These are phyloP conservation scores for Tridacna crocea DNA, from an alignment of 2,888 invertebrate genomes.

Conservation along the genomic window DNA sequence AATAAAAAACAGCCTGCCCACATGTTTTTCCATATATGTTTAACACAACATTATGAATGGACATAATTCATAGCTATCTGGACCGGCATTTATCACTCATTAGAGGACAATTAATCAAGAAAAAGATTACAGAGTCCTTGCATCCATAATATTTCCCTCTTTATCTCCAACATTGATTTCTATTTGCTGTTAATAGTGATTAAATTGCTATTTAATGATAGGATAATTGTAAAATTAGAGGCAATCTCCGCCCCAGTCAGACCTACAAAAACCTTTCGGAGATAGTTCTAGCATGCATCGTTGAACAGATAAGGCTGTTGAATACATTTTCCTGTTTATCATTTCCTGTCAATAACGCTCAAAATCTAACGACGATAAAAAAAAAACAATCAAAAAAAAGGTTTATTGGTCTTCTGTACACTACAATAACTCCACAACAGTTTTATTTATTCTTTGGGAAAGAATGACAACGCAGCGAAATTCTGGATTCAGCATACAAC, in stretches of 20 bases:
- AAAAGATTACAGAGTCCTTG: background rate
- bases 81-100: slow-evolving; percentile 12
- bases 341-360: slow-evolving; percentile 7
- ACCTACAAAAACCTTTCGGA: slow-evolving; percentile 14
- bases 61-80: too few relatives aligned
- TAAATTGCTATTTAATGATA: slow-evolving; percentile 20
- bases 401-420: slow-evolving; percentile 9
- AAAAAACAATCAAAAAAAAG: background rate
- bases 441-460: background rate
- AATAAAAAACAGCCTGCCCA: too few relatives aligned
- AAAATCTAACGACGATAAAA: too few relatives aligned
- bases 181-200: slow-evolving; percentile 25
- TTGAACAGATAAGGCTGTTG: slow-evolving; percentile 15
- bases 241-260: slow-evolving; percentile 23
- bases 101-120: slow-evolving; percentile 13
- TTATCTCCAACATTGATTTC: slow-evolving; percentile 16
- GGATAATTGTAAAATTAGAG: slow-evolving; percentile 21
- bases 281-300: slow-evolving; percentile 14
- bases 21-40: too few relatives aligned
- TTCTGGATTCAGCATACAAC: slow-evolving; percentile 5
- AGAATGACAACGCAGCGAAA: slow-evolving; percentile 6
- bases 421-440: slow-evolving; percentile 12
- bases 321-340: slow-evolving; percentile 9
- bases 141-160: slow-evolving; percentile 4
- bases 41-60: too few relatives aligned